Evolutionary conservation across 2,113 vertebrate species (phyloP).

Genomic region (Anarhynchus alexandrinus): DNA sequence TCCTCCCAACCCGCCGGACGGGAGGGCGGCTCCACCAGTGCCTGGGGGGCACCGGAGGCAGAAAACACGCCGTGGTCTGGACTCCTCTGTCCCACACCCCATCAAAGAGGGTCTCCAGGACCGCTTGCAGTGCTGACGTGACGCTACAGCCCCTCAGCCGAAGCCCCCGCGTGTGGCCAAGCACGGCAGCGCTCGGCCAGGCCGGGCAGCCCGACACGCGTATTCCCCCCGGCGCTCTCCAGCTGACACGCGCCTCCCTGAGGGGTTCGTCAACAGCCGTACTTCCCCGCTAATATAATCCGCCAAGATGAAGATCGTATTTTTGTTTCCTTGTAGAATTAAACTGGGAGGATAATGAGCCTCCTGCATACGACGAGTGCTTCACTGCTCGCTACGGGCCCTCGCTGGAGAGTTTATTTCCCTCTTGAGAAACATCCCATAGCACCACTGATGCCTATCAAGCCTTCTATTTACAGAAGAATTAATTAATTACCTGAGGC

Average conservation of each 20-base stretch:
- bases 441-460: neutral
- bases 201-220: neutral
- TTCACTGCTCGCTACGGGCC: neutral
- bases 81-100: neutral
- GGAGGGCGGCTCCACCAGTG: neutral
- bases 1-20: neutral
- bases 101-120: neutral
- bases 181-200: neutral
- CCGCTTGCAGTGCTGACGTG: fast-evolving
- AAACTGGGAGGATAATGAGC: neutral
- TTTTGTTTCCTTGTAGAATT: neutral
- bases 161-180: fast-evolving
- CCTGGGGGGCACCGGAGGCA: neutral
- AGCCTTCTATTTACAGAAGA: constrained; percentile 16
- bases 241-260: fast-evolving
- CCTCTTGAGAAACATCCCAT: neutral
- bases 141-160: fast-evolving
- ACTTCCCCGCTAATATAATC: neutral
- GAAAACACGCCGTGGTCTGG: neutral
- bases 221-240: neutral
- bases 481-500: constrained; percentile 32
- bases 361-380: neutral
- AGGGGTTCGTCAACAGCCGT: neutral
- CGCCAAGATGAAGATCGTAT: neutral
- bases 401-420: neutral